Evolutionary conservation across 30 jellyfish, hydroid and myxozoan species (phyloP).

Genomic region (Hydra vulgaris): DNA sequence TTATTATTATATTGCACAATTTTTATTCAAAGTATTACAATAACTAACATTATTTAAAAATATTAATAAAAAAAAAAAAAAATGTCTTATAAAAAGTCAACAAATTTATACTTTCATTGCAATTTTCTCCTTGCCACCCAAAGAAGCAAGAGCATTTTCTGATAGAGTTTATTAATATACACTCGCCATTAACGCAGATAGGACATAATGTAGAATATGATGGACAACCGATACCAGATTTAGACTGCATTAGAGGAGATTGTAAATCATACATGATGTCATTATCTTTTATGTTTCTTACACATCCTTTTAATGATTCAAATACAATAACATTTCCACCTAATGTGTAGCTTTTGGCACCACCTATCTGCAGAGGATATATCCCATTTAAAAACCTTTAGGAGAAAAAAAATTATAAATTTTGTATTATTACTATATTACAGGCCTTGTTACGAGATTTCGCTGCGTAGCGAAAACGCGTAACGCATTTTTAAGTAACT

Average conservation of each 20-base stretch:
- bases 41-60: no score
- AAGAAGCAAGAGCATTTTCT: constrained; percentile 51
- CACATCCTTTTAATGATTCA: constrained; percentile 70
- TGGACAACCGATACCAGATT: constrained; percentile 67
- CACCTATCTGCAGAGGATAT: constrained; percentile 95
- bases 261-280: constrained; percentile 80
- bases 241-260: constrained; percentile 54
- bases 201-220: constrained; percentile 50
- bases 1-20: no score
- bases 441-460: no score
- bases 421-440: no score
- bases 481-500: no score
- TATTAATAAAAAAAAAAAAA: not conserved
- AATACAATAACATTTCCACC: constrained; percentile 7
- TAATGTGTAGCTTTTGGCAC: constrained; percentile 41
- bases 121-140: constrained; percentile 88
- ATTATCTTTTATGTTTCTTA: constrained; percentile 73
- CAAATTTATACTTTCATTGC: constrained; percentile 60
- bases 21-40: no score
- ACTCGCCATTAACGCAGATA: constrained; percentile 50
- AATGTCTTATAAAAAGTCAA: not conserved
- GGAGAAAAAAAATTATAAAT: constrained; percentile 1
- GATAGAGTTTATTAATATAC: constrained; percentile 37
- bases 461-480: no score
- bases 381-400: constrained; percentile 85